Evolutionary conservation across 2,113 vertebrate genomes (phyloP).

Genomic region (Heterotis niloticus): DNA sequence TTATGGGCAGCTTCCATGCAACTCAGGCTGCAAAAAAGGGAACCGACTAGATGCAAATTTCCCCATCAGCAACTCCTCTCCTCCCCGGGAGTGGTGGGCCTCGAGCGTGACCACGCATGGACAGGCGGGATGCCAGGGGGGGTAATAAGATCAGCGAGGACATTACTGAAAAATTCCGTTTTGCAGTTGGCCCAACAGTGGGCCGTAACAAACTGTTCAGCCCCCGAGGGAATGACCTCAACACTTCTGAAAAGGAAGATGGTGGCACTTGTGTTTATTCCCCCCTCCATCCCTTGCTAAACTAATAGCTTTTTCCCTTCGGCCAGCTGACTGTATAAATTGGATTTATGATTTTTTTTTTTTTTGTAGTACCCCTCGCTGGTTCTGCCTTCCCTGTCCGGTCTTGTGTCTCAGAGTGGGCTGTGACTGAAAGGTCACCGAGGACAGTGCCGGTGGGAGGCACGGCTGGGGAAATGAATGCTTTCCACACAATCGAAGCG

Average conservation of each 20-base stretch:
- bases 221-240: background rate
- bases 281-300: too few species aligned
- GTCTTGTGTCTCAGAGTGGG: background rate
- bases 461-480: background rate
- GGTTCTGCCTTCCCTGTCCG: background rate
- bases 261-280: background rate
- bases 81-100: too few species aligned
- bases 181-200: background rate
- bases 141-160: constrained; percentile 47
- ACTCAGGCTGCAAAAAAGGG: too few species aligned
- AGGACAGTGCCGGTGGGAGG: background rate
- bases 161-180: background rate
- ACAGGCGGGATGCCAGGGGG: background rate
- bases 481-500: background rate
- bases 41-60: too few species aligned
- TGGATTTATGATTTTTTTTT: constrained; percentile 3
- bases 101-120: background rate
- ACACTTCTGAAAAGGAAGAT: background rate
- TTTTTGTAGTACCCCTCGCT: background rate
- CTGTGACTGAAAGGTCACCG: background rate
- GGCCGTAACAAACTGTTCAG: background rate
- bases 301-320: background rate
- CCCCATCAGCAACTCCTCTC: too few species aligned
- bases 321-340: background rate
- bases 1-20: too few species aligned